These are phyloP conservation scores for Antrozous pallidus DNA, from an alignment of 2,797 vertebrate genomes.

Conservation along the genomic window DNA sequence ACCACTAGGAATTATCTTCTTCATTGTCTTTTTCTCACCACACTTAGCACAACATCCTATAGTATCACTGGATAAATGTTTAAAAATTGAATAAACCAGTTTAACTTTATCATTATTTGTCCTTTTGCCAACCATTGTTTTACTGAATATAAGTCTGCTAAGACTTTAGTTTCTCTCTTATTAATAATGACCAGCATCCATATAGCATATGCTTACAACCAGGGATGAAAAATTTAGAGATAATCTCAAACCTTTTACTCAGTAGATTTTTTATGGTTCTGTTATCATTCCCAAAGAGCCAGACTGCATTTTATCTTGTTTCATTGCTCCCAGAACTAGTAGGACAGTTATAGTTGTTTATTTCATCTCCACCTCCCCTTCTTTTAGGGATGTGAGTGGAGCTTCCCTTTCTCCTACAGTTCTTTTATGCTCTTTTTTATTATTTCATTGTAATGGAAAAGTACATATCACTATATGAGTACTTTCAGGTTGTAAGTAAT, in stretches of 20 bases:
- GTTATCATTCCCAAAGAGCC: neutral
- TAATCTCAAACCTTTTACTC: neutral
- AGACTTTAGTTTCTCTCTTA: neutral
- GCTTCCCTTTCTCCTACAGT: neutral
- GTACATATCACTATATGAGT: neutral
- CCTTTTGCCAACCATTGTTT: neutral
- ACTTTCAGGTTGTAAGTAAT: neutral
- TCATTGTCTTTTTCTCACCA: neutral
- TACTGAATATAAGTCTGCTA: neutral
- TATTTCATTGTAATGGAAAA: neutral
- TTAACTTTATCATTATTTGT: neutral
- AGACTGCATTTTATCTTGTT: neutral
- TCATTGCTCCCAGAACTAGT: neutral
- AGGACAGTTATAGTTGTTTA: neutral
- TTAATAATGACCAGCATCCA: neutral
- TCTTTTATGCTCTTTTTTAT: neutral
- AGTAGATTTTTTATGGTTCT: neutral
- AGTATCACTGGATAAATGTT: neutral
- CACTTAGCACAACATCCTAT: neutral
- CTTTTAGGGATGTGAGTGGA: neutral
- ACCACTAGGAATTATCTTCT: neutral
- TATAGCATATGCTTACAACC: neutral
- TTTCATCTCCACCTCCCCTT: neutral
- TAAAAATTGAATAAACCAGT: neutral
- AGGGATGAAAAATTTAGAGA: neutral